These are phyloP conservation scores for Cercopithecus mona DNA, from an alignment of 2,113 vertebrate species.

Conservation along the genomic window DNA sequence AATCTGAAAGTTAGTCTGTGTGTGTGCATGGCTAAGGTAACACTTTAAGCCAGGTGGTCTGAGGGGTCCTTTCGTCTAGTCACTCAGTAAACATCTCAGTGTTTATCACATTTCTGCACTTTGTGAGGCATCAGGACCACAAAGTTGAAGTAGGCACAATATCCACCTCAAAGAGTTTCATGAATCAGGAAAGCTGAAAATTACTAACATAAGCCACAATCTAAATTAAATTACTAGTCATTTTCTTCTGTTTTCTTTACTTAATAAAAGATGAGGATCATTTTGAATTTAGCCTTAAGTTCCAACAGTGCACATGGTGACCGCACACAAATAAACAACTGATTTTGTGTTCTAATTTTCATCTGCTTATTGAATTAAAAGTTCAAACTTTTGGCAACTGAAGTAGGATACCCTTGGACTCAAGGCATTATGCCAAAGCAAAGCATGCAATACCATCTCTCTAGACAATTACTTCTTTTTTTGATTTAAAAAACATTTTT, in stretches of 20 bases:
- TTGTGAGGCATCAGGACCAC: background rate
- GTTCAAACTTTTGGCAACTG: conserved; percentile 61
- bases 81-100: background rate
- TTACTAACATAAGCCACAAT: background rate
- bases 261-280: conserved; percentile 21
- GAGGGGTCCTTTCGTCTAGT: background rate
- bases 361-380: conserved; percentile 66
- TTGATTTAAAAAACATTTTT: too few species aligned
- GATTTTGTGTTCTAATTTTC: conserved; percentile 56
- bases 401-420: conserved; percentile 60
- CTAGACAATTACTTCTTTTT: conserved; percentile 36
- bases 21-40: background rate
- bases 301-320: background rate
- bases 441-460: background rate
- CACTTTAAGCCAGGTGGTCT: background rate
- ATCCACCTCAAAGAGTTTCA: background rate
- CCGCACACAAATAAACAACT: conserved; percentile 46
- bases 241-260: conserved; percentile 13
- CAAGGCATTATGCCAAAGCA: conserved; percentile 43
- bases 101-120: background rate
- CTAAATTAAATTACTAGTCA: background rate
- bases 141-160: background rate
- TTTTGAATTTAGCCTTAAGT: conserved; percentile 15
- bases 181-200: background rate
- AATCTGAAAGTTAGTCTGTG: background rate